phyloP scores from a whole-genome alignment of 2,113 vertebrate genomes.

The Synchiropus splendidus region DNA sequence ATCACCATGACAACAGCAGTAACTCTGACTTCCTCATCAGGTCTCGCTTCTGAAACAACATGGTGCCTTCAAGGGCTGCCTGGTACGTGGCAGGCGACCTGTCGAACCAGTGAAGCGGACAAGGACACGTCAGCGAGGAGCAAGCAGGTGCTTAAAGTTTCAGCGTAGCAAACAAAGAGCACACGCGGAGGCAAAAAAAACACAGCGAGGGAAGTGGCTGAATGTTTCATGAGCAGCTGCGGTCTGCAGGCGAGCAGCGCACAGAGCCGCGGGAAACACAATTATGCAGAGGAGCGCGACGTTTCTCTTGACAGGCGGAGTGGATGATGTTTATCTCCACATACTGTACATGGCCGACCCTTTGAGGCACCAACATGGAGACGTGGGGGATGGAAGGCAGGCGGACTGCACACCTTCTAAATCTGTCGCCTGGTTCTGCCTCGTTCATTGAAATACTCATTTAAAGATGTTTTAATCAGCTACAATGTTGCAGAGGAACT shows the following conservation, averaged over 20 bases:
- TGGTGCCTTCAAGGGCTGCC: too few species aligned
- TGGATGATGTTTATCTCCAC: conserved; percentile 8
- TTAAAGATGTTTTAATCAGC: too few species aligned
- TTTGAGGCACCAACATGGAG: conserved; percentile 6
- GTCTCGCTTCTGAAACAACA: too few species aligned
- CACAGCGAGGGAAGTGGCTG: conserved; percentile 27
- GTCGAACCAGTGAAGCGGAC: conserved; percentile 10
- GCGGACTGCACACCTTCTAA: conserved; percentile 2
- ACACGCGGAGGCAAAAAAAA: conserved; percentile 24
- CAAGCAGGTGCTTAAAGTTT: conserved; percentile 47
- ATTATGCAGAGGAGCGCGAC: conserved; percentile 28
- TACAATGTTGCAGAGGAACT: too few species aligned
- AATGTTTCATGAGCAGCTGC: conserved; percentile 54
- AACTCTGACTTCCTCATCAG: too few species aligned
- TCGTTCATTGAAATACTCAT: too few species aligned
- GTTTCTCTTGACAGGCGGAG: conserved; percentile 17
- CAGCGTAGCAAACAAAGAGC: conserved; percentile 19
- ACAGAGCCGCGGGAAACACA: conserved; percentile 27
- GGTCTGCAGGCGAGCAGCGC: conserved; percentile 55
- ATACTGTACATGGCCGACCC: conserved; percentile 14
- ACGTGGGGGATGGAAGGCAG: conserved; percentile 2
- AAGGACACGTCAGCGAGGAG: conserved; percentile 18
- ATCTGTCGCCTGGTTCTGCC: too few species aligned
- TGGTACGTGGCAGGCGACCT: neutral
- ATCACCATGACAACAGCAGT: too few species aligned